Evolutionary conservation across 2,113 vertebrate genomes (phyloP), one percentile per base, ranked within the genome.

Genomic region (Heterotis niloticus): DNA sequence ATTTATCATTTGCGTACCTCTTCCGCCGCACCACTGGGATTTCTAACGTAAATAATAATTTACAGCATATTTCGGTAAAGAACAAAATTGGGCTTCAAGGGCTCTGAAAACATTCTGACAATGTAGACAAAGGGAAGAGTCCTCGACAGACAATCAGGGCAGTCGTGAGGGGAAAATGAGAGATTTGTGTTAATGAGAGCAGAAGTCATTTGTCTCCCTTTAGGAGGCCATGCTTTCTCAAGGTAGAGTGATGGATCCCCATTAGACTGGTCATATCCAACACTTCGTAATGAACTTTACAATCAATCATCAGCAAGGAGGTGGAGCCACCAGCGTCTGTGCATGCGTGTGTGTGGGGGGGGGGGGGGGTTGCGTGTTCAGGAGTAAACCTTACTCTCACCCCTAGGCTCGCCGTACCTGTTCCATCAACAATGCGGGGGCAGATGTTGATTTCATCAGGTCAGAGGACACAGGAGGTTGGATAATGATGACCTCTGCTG

Each of bases 231-330:
- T 82, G 86, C 85, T 88, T 88, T 87, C 87, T 87, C 77, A 83
- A 86, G 83, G 83, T 87, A 88, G 87, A 89, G 85, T 89, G 90
- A 91, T 88, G 87, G 87, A 87, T 84, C 84, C 84, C 87, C 87
- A 85, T 89, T 89, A 90, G 85, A 88, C 75, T 86, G 88, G 86
- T 87, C 84, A 86, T 86, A 87, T 91, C 84, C 82, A 89, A 82
- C 88, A 86, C 85, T 79, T 82, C 85, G 87, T 89, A 87, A 90
- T 93, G 86, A 91, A 90, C 87, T 90, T 88, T 83, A 85, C 85
- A 60, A 88, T 88, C 88, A 89, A 89, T 88, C 88, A 86, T 78
- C 71, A 44, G 56, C 67, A 51, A 73, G 66, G 77, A 75, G 71
- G 80, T 64, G 78, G 67, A 80, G 76, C 52, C 44, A 59, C 14